Percentiles rank a stretch among this genome's conserved stretches.
Conservation (phyloP, 2,113 vertebrate genomes). For the Lycocorax pyrrhopterus region DNA sequence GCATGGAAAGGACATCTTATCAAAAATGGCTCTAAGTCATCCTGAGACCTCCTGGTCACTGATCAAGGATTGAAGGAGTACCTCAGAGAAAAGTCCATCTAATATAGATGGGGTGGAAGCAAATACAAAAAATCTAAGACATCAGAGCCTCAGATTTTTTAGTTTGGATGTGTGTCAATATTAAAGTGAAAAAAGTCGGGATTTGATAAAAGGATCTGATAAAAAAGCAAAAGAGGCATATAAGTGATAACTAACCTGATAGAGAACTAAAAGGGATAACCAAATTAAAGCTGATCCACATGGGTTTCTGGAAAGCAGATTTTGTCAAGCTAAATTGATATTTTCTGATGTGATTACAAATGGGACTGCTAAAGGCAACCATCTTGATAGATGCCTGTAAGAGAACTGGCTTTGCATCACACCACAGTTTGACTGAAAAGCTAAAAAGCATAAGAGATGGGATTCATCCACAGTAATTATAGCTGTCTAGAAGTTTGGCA, state of each 20-base stretch:
- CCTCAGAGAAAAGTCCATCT: background rate
- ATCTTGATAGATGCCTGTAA: background rate
- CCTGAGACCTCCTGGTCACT: background rate
- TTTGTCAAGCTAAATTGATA: constrained; percentile 48
- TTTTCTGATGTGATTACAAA: constrained; percentile 61
- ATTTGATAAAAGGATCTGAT: constrained; percentile 52
- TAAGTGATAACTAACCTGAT: constrained; percentile 47
- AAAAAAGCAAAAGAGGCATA: constrained; percentile 19
- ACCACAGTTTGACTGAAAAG: background rate
- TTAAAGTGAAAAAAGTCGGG: constrained; percentile 8
- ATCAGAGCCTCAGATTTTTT: background rate
- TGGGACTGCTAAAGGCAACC: constrained; percentile 6
- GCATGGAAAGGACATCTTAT: background rate
- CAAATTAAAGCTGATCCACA: constrained; percentile 19
- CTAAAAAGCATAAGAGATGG: background rate
- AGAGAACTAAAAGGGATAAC: constrained; percentile 45
- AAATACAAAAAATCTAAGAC: background rate
- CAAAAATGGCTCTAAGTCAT: background rate
- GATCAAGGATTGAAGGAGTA: background rate
- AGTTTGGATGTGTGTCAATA: constrained; percentile 22
- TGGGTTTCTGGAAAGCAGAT: constrained; percentile 51
- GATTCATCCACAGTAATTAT: background rate
- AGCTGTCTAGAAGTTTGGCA: constrained; percentile 19
- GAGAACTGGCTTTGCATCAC: background rate
- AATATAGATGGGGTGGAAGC: background rate